Conservation (phyloP, 2,888 invertebrate genomes). For the Lasioglossum villosulum region DNA sequence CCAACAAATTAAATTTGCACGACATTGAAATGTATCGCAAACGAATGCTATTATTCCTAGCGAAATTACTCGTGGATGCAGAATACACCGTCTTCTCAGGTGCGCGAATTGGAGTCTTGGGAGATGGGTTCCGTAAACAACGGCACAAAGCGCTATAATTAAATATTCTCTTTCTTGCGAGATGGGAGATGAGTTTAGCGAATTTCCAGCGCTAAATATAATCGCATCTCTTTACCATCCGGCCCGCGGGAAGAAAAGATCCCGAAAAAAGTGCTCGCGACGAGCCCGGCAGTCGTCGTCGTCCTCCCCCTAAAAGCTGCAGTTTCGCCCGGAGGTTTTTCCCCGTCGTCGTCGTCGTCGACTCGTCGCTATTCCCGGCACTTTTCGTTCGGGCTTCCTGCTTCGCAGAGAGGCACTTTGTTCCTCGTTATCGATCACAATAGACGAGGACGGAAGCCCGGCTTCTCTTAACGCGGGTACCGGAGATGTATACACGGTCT, state of each 20-base stretch:
- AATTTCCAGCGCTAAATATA: slow-evolving; percentile 15
- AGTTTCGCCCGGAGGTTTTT: slow-evolving; percentile 35
- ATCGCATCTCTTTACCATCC: slow-evolving; percentile 26
- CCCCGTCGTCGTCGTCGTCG: slow-evolving; percentile 7
- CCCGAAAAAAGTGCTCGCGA: slow-evolving; percentile 31
- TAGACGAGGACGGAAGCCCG: slow-evolving; percentile 45
- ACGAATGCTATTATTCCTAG: not conserved
- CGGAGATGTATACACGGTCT: slow-evolving; percentile 41
- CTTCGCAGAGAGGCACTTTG: slow-evolving; percentile 61
- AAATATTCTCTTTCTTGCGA: slow-evolving; percentile 11
- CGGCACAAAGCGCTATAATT: not conserved
- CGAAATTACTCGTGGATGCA: not conserved
- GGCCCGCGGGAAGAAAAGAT: slow-evolving; percentile 13
- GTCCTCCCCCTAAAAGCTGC: slow-evolving; percentile 41
- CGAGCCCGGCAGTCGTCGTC: slow-evolving; percentile 16
- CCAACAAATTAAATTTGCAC: not conserved
- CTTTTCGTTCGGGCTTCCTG: slow-evolving; percentile 52
- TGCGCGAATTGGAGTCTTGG: not conserved
- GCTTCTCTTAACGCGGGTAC: slow-evolving; percentile 33
- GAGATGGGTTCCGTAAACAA: not conserved
- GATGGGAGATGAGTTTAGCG: not conserved
- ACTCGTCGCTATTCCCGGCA: slow-evolving; percentile 40
- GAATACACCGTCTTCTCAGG: not conserved
- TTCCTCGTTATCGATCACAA: slow-evolving; percentile 68
- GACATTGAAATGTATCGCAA: not conserved